phyloP scores from a whole-genome alignment of 1,140 invertebrate species.

The Eriosoma lanigerum region DNA sequence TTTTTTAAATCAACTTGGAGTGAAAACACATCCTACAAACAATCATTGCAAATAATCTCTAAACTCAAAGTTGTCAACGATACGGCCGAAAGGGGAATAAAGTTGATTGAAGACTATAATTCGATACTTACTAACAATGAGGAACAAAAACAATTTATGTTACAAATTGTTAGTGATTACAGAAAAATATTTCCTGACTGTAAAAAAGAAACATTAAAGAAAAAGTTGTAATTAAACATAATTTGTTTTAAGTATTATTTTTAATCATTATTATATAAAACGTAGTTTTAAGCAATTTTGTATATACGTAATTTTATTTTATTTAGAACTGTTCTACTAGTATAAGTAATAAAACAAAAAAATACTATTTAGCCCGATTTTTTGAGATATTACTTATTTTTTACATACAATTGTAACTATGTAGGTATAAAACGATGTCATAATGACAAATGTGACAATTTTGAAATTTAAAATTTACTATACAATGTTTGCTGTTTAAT shows the following conservation, averaged over 20 bases:
- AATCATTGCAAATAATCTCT: not conserved
- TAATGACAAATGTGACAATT: not conserved
- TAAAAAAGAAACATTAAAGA: constrained; percentile 19
- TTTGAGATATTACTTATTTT: not conserved
- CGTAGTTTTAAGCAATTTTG: not conserved
- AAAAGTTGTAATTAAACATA: not conserved
- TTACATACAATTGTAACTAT: not conserved
- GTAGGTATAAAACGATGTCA: not conserved
- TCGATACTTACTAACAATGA: not conserved
- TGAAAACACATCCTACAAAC: not conserved
- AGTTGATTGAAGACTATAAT: not conserved
- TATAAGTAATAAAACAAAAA: not conserved
- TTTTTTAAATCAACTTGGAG: not conserved
- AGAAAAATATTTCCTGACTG: constrained; percentile 5
- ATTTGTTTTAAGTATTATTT: not conserved
- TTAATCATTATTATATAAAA: not conserved
- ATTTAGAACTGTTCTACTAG: not conserved
- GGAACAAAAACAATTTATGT: constrained; percentile 6
- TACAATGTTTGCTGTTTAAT: not conserved
- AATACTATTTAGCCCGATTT: not conserved
- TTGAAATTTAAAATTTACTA: not conserved
- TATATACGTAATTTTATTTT: not conserved
- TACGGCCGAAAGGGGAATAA: no score
- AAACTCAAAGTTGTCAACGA: not conserved
- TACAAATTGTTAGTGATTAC: constrained; percentile 9